Evolutionary conservation across 2,888 invertebrate genomes (phyloP).

Genomic region (Pristionchus exspectatus): DNA sequence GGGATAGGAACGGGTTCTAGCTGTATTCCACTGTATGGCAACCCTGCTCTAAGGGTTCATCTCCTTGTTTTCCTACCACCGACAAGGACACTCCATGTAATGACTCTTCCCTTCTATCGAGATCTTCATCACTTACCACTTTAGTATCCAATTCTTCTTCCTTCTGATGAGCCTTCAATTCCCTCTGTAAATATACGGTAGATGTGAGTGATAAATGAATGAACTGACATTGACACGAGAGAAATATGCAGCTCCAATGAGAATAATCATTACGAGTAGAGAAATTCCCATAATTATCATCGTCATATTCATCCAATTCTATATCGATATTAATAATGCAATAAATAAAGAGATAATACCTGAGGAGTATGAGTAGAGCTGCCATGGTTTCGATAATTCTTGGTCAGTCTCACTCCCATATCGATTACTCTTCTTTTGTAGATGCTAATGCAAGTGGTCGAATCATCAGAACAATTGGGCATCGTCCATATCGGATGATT

Average conservation of each 20-base stretch:
- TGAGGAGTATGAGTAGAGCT: conserved; percentile 17
- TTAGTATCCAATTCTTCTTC: not conserved
- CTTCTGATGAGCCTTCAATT: conserved; percentile 3
- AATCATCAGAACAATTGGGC: not conserved
- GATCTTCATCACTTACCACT: not conserved
- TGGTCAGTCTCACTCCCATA: not conserved
- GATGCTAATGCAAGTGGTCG: not conserved
- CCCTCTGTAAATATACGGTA: not conserved
- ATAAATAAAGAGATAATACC: not conserved
- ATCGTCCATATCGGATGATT: conserved; percentile 30
- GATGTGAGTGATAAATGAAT: not conserved
- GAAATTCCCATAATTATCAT: not conserved
- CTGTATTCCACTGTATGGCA: conserved; percentile 20
- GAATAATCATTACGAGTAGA: not conserved
- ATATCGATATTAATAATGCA: not conserved
- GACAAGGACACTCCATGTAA: conserved; percentile 32
- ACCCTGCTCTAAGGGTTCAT: not conserved
- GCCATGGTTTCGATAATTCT: not conserved
- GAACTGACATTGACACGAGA: conserved; percentile 9
- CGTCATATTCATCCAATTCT: conserved; percentile 40
- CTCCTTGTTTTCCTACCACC: not conserved
- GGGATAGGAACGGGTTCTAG: conserved; percentile 33
- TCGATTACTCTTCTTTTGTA: conserved; percentile 5
- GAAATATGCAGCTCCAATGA: not conserved
- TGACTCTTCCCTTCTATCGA: not conserved